phyloP scores from a whole-genome alignment of 2,888 invertebrate species.

The Protula sp. region DNA sequence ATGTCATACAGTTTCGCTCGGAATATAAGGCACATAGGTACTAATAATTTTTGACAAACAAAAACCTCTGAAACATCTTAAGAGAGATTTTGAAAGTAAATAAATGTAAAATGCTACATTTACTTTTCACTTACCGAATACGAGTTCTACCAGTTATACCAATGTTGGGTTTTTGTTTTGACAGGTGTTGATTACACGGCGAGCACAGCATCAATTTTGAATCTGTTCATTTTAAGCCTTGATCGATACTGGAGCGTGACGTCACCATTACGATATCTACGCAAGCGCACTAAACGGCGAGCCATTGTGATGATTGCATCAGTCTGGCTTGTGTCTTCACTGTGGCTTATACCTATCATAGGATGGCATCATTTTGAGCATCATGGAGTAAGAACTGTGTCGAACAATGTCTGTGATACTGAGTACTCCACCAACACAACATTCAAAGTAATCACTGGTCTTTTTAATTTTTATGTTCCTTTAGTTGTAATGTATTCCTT shows the following conservation, averaged over 20 bases:
- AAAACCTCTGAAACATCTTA: too few species aligned
- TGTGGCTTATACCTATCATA: slow-evolving; percentile 57
- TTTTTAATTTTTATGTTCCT: slow-evolving; percentile 58
- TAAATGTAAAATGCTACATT: too few species aligned
- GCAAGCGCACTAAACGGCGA: slow-evolving; percentile 55
- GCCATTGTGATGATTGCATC: slow-evolving; percentile 56
- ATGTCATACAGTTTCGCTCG: too few species aligned
- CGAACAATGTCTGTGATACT: slow-evolving; percentile 55
- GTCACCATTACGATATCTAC: slow-evolving; percentile 56
- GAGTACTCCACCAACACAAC: slow-evolving; percentile 56
- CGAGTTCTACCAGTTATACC: too few species aligned
- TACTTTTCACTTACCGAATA: too few species aligned
- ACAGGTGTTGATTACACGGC: slow-evolving; percentile 59
- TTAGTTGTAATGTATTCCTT: slow-evolving; percentile 56
- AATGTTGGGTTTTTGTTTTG: too few species aligned
- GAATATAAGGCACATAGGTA: too few species aligned
- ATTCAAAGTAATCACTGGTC: slow-evolving; percentile 56
- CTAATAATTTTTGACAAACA: too few species aligned
- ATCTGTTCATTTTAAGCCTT: slow-evolving; percentile 56
- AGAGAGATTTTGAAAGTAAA: too few species aligned
- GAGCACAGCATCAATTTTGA: slow-evolving; percentile 61
- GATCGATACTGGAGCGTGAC: slow-evolving; percentile 58
- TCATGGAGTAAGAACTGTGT: slow-evolving; percentile 39
- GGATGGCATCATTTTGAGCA: slow-evolving; percentile 55
- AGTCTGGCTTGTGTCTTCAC: slow-evolving; percentile 55